phyloP scores from a whole-genome alignment of 2,888 invertebrate species.

The Platycnemis pennipes region DNA sequence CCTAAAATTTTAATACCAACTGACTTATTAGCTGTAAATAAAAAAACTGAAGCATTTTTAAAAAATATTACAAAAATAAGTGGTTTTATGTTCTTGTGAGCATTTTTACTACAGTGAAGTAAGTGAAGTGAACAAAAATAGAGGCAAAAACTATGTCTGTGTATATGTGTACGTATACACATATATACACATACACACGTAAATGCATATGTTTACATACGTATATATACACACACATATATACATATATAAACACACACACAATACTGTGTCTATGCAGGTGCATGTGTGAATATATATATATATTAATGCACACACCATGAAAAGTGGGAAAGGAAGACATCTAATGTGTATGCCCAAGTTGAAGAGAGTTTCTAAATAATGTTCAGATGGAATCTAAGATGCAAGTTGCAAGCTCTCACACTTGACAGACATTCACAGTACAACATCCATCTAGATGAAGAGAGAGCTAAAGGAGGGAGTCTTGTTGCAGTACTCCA shows the following conservation, averaged over 20 bases:
- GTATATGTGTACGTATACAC: conserved; percentile 72
- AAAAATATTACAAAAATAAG: conserved; percentile 73
- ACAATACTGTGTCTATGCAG: conserved; percentile 74
- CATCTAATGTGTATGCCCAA: conserved; percentile 74
- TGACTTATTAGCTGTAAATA: conserved; percentile 73
- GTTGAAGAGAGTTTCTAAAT: conserved; percentile 73
- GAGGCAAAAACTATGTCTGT: conserved; percentile 70
- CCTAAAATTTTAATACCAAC: conserved; percentile 72
- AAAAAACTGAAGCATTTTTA: conserved; percentile 72
- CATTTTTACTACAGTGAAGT: conserved; percentile 72
- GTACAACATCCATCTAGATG: conserved; percentile 73
- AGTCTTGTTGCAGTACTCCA: conserved; percentile 69
- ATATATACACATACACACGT: conserved; percentile 74
- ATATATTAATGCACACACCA: conserved; percentile 28
- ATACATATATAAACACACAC: conserved; percentile 75
- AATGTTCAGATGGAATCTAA: conserved; percentile 70
- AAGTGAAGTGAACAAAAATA: conserved; percentile 70
- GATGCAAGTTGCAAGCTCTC: conserved; percentile 73
- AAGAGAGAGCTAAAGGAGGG: conserved; percentile 71
- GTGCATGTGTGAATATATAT: conserved; percentile 10
- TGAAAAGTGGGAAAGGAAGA: conserved; percentile 59
- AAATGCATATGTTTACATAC: conserved; percentile 77
- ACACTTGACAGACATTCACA: conserved; percentile 73
- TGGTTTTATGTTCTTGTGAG: conserved; percentile 72
- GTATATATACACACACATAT: conserved; percentile 80